Evolutionary conservation across 2,113 vertebrate genomes (phyloP).

Genomic region (Nothobranchius furzeri): DNA sequence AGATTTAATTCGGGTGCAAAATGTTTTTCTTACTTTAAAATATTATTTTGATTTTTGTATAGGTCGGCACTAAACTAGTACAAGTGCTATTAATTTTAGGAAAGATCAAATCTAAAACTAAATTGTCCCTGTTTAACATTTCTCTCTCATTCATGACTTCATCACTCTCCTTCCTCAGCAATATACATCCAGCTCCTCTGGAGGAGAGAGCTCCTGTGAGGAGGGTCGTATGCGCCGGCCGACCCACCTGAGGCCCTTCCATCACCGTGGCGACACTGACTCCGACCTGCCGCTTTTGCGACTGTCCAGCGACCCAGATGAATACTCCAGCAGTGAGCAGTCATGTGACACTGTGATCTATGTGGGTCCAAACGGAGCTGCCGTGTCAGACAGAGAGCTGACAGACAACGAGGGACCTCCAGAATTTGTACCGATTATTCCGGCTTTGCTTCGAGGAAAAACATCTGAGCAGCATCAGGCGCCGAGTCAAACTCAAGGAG

Average conservation of each 20-base stretch:
- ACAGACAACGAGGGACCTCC: conserved; percentile 97
- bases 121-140: too few species aligned
- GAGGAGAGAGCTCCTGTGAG: conserved; percentile 97
- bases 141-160: conserved; percentile 1
- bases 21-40: neutral
- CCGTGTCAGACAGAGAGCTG: conserved; percentile 94
- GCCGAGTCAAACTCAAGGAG: conserved; percentile 40
- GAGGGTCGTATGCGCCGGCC: conserved; percentile 96
- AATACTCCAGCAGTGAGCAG: conserved; percentile 98
- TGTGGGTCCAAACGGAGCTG: conserved; percentile 91
- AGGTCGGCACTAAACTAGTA: too few species aligned
- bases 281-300: conserved; percentile 87
- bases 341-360: conserved; percentile 99
- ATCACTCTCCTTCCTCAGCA: conserved; percentile 64
- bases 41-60: neutral
- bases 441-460: conserved; percentile 81
- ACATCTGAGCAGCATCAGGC: conserved; percentile 55
- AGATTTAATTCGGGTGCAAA: neutral
- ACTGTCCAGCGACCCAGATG: conserved; percentile 93
- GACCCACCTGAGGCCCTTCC: conserved; percentile 92
- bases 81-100: too few species aligned
- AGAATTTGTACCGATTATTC: conserved; percentile 95
- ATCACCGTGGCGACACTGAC: conserved; percentile 84
- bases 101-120: too few species aligned
- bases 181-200: conserved; percentile 97